Conservation (phyloP, 2,797 vertebrate genomes). For the Megaceryle alcyon region DNA sequence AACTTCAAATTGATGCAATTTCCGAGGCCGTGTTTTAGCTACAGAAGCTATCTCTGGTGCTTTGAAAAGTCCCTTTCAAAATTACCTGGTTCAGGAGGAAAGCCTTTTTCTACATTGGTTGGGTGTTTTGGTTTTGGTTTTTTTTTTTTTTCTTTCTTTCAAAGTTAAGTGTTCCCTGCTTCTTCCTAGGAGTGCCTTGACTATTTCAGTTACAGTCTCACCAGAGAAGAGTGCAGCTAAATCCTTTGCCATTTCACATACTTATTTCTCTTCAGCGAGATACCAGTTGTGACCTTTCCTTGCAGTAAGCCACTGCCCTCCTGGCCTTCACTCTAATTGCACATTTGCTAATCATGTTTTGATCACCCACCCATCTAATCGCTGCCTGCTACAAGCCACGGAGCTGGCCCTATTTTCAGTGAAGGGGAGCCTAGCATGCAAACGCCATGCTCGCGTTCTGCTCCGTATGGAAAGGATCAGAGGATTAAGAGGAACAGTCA, state of each 20-base stretch:
- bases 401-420: neutral
- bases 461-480: conserved; percentile 34
- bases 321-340: conserved; percentile 40
- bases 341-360: conserved; percentile 46
- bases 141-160: neutral
- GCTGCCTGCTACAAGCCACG: neutral
- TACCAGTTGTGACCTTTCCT: neutral
- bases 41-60: neutral
- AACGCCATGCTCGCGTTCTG: neutral
- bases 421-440: neutral
- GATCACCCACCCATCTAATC: neutral
- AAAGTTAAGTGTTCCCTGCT: neutral
- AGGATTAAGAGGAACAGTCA: conserved; percentile 46
- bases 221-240: neutral
- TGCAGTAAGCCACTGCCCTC: conserved; percentile 26
- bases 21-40: neutral
- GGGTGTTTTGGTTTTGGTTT: neutral
- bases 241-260: neutral
- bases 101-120: neutral
- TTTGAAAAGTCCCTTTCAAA: neutral
- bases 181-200: neutral
- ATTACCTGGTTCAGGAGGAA: neutral
- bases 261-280: neutral
- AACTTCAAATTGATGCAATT: neutral
- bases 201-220: neutral